Conservation (phyloP, 2,888 invertebrate species). For the Drosophila meridionalis region DNA sequence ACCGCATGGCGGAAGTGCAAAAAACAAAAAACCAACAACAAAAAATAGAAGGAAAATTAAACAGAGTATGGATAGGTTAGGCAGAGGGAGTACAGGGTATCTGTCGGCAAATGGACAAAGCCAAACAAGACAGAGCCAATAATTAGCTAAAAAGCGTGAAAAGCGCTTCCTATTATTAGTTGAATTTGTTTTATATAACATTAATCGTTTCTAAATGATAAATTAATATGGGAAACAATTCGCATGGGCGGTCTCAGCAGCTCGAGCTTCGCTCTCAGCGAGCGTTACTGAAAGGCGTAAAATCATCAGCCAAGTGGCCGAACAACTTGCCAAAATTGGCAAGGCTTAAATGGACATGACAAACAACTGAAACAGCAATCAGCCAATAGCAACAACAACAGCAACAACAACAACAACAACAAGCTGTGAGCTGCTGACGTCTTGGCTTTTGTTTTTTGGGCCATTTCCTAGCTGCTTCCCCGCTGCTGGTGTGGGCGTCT, state of each 20-base stretch:
- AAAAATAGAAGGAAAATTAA: conserved; percentile 3
- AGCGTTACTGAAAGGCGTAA: conserved; percentile 63
- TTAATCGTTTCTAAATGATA: conserved; percentile 78
- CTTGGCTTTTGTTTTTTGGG: conserved; percentile 44
- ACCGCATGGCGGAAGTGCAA: conserved; percentile 59
- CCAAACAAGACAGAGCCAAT: conserved; percentile 58
- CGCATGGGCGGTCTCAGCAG: conserved; percentile 63
- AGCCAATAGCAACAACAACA: conserved; percentile 29
- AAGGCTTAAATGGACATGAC: conserved; percentile 75
- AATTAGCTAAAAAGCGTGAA: conserved; percentile 72
- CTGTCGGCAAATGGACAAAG: conserved; percentile 53
- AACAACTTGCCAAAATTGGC: conserved; percentile 82
- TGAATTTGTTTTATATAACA: conserved; percentile 78
- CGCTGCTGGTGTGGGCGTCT: conserved; percentile 41
- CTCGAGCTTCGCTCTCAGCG: conserved; percentile 20
- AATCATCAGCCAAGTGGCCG: conserved; percentile 66
- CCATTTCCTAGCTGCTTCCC: conserved; percentile 64
- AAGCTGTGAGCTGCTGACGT: conserved; percentile 46
- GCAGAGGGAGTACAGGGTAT: neutral
- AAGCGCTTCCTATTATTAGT: conserved; percentile 76
- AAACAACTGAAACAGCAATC: conserved; percentile 37
- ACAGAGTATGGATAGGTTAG: neutral
- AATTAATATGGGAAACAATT: conserved; percentile 77
- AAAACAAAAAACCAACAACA: neutral
- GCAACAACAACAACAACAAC: conserved; percentile 5